These are phyloP conservation scores for Falco naumanni DNA, from an alignment of 2,797 vertebrate genomes.

Conservation along the genomic window DNA sequence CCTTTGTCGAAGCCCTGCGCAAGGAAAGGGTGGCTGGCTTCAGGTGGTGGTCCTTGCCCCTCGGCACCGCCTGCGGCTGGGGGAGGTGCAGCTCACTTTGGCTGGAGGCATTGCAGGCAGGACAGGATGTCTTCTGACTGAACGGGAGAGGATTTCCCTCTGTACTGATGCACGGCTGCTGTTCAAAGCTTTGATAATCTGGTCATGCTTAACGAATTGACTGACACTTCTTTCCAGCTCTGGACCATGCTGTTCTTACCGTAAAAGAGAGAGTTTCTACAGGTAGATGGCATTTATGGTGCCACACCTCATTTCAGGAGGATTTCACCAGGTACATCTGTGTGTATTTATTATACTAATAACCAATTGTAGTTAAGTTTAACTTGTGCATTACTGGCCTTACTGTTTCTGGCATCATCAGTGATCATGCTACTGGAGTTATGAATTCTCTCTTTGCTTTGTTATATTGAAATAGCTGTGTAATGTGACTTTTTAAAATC, in stretches of 20 bases:
- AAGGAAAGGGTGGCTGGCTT: fast-evolving
- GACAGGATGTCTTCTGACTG: background rate
- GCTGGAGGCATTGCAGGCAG: too few relatives aligned
- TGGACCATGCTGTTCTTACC: background rate
- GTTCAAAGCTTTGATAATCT: background rate
- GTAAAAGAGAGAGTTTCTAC: background rate
- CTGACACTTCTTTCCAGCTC: background rate
- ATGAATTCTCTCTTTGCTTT: background rate
- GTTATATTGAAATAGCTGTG: background rate
- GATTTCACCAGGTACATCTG: background rate
- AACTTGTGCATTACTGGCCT: background rate
- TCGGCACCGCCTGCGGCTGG: fast-evolving
- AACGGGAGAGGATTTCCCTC: background rate
- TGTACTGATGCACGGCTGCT: background rate
- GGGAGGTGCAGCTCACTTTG: too few relatives aligned
- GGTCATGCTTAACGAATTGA: background rate
- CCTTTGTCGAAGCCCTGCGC: too few relatives aligned
- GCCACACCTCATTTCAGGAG: background rate
- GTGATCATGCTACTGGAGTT: background rate
- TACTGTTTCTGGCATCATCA: background rate
- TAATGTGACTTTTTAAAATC: background rate
- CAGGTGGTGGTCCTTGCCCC: fast-evolving
- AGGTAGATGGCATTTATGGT: background rate
- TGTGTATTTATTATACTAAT: conserved; percentile 21
- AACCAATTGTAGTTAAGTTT: conserved; percentile 6